phyloP scores from a whole-genome alignment of 2,113 vertebrate species.

The Etia nguti region DNA sequence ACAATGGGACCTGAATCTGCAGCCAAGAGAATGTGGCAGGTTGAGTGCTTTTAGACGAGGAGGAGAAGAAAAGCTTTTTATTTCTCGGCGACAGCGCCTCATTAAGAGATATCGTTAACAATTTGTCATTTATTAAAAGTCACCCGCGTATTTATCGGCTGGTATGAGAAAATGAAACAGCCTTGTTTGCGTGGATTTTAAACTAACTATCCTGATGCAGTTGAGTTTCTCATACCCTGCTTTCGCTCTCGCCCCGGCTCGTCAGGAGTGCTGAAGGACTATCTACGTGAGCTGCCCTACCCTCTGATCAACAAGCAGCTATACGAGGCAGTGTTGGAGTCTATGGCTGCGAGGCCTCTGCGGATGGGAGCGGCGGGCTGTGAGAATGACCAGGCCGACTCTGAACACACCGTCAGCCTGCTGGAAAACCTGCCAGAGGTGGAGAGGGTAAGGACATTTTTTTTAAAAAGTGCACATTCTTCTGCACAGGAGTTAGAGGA shows the following conservation, averaged over 20 bases:
- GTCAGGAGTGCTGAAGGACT: conserved; percentile 95
- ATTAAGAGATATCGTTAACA: background rate
- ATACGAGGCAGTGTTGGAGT: conserved; percentile 87
- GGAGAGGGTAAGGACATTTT: conserved; percentile 80
- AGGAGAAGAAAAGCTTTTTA: conserved; percentile 6
- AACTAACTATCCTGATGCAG: background rate
- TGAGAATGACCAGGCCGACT: conserved; percentile 84
- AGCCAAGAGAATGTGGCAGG: background rate
- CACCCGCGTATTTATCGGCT: background rate
- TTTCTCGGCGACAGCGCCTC: background rate
- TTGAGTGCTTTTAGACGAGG: background rate
- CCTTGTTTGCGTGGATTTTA: background rate
- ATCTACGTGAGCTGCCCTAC: conserved; percentile 90
- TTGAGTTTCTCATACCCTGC: background rate
- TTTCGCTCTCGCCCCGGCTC: background rate
- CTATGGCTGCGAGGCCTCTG: conserved; percentile 86
- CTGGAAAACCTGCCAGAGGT: conserved; percentile 87
- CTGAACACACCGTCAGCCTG: conserved; percentile 80
- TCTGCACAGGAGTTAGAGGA: background rate
- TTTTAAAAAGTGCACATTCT: too few relatives aligned
- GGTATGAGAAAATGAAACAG: background rate
- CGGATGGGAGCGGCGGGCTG: conserved; percentile 81
- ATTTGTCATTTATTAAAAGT: conserved; percentile 27
- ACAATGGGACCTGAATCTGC: conserved; percentile 7
- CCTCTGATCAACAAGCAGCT: conserved; percentile 91